Evolutionary conservation across 2,797 vertebrate genomes (phyloP).

Genomic region (Lepus oiostolus): DNA sequence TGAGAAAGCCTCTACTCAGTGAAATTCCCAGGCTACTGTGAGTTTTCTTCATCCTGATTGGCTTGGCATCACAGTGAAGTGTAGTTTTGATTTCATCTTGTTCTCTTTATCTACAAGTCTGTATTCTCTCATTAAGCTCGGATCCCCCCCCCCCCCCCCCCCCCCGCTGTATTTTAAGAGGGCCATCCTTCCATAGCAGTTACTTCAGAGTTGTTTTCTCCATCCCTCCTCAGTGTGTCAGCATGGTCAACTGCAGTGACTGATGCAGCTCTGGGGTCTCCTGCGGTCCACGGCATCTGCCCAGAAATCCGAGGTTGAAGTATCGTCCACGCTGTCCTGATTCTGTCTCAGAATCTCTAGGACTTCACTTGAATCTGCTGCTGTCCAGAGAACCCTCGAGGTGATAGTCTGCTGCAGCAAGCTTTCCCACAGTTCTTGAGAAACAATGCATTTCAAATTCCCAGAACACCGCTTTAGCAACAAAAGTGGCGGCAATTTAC

Average conservation of each 20-base stretch:
- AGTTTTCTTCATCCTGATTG: conserved; percentile 41
- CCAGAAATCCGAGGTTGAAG: not conserved
- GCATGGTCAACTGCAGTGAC: not conserved
- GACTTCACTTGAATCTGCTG: not conserved
- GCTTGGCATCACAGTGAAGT: not conserved
- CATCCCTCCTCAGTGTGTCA: not conserved
- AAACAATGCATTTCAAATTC: conserved; percentile 25
- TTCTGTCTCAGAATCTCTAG: not conserved
- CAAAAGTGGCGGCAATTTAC: not conserved
- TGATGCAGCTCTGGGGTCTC: conserved; percentile 1
- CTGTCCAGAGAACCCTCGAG: not conserved
- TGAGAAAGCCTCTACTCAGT: not conserved
- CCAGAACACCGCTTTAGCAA: not conserved
- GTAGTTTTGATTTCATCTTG: conserved; percentile 25
- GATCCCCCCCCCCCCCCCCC: not conserved
- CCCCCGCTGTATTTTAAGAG: not conserved
- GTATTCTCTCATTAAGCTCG: conserved; percentile 41
- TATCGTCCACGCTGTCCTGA: not conserved
- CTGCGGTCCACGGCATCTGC: not conserved
- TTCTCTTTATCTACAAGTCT: conserved; percentile 7
- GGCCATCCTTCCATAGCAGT: not conserved
- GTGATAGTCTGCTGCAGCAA: not conserved
- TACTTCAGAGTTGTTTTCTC: not conserved
- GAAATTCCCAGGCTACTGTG: not conserved
- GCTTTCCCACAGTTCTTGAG: conserved; percentile 1